Base-by-base conservation (phyloP, 2,797 vertebrate genomes). In the Eremophila alpestris region DNA sequence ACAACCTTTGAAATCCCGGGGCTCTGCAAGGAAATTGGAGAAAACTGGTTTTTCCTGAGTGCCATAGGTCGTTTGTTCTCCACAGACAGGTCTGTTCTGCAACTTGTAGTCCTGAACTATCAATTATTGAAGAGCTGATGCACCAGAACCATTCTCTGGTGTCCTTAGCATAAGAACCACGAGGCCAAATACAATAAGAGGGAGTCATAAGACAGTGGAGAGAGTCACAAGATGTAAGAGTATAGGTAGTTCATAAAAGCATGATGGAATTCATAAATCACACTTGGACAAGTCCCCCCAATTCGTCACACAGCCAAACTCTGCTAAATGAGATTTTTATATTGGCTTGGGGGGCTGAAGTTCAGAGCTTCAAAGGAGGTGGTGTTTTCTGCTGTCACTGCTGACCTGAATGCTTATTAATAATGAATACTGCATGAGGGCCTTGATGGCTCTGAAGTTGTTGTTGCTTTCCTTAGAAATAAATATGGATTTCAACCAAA, bases 201-300 rank as follows among this genome's bases (percentile, higher is more conserved):
- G 32, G 70, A 93, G 84, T 54, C 69, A 21, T 74, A 86, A 93
- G 95, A 46, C 74, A 58, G 74, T 40, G 10, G 15, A 36, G 62
- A 73, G 71, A 91, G 77, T 94, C 85, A 63, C 76, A 75, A 94
- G 80, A 68, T 81, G 13, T 27, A 75, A 80, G 79, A 94, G 64
- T 22, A 22, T 13, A 95, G 93, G 93, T 94, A 83, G 91, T 88
- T 94, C 89, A 88, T 92, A 96, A 94, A 96, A 95, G 56, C 86
- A 89, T 86, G 90, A 76, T 95, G 83, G 87, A 95, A 90, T 93
- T 95, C 91, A 94, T 96, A 95, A 94, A 95, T 95, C 95, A 95
- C 15, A 17, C 56, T 89, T 70, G 76, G 95, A 95, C 95, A 95
- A 90, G 76, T 90, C 81, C 63, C 77, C 62, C 74, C 90, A 86